Evolutionary conservation across 1,140 invertebrate species (phyloP).

Genomic region (Diploscapter pachys): DNA sequence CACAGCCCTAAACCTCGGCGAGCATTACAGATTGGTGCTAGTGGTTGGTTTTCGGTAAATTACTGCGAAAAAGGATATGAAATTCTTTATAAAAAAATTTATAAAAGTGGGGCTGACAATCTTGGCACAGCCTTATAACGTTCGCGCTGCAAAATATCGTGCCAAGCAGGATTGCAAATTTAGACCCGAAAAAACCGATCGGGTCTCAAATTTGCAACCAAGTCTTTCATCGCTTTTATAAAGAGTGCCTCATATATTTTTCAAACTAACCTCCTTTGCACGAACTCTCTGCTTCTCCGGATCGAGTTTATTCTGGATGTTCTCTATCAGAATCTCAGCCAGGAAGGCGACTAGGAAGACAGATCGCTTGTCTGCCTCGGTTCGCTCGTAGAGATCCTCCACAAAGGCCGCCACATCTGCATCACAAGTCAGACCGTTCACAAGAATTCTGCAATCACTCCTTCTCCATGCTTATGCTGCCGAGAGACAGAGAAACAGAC

Average conservation of each 20-base stretch:
- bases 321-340: slow-evolving; percentile 44
- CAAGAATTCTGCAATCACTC: too few relatives aligned
- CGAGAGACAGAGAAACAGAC: neutral
- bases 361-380: slow-evolving; percentile 12
- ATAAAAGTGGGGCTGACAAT: neutral
- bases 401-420: slow-evolving; percentile 41
- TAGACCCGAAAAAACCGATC: neutral
- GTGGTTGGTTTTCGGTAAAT: neutral
- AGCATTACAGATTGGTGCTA: neutral
- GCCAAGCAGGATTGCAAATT: neutral
- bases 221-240: too few relatives aligned
- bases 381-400: slow-evolving; percentile 26
- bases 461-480: too few relatives aligned
- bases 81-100: neutral
- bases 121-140: neutral
- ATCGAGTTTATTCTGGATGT: slow-evolving; percentile 34
- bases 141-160: neutral
- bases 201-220: neutral
- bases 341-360: slow-evolving; percentile 40
- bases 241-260: neutral
- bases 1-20: neutral
- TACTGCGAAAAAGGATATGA: neutral
- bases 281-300: slow-evolving; percentile 28
- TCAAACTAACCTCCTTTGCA: slow-evolving; percentile 36
- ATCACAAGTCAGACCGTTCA: slow-evolving; percentile 30